Base-by-base conservation (phyloP, 1,140 invertebrate species). In the Nasonia vitripennis region DNA sequence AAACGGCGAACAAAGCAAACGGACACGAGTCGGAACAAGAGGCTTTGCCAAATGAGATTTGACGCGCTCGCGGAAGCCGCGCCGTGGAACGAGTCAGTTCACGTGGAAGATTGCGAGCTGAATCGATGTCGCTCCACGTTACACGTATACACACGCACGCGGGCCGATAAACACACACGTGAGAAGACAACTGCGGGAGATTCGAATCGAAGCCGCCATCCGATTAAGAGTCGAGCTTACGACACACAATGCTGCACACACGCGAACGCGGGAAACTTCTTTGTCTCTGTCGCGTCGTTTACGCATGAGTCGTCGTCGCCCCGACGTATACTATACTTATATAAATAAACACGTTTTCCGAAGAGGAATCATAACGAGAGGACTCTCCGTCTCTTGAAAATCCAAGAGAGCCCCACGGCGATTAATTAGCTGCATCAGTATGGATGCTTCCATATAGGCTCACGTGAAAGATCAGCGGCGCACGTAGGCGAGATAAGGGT, bases 41-140 rank as follows among this genome's bases (percentile, higher is more conserved):
- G 81, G 81, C 71, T 83, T 83, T 62, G 7, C 71, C 51, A 83
- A 83, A 75, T 45, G 48, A 74, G 81, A 83, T 83, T 75, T 67
- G 48, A 62, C 81, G 48, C 1, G 17, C n/a, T 23, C 45, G 71
- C 71, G 48, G 45, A 81, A 81, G 45, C 70, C 70, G 37, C 11
- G 73, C 37, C 41, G 34, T 27, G 41, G 37, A 41, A 41, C 41
- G 17, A 31, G 41, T 37, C n/a, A 31, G 31, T 31, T 9, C 71
- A 74, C 71, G 27, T 75, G 37, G 37, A 45, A 75, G 31, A 75
- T 34, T n/a, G 17, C 45, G 34, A 27, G 27, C 27, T 27, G 27
- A 20, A 75, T 41, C 73, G 68, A 51, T n/a, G 45, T 27, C 27
- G 27, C n/a, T 78, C 27, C 3, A 2, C 4, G 27, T 27, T 27